Percentiles rank a stretch among this genome's conserved stretches.
Evolutionary conservation across 2,797 vertebrate genomes (phyloP).

Genomic region (Poeciliopsis presidionis): DNA sequence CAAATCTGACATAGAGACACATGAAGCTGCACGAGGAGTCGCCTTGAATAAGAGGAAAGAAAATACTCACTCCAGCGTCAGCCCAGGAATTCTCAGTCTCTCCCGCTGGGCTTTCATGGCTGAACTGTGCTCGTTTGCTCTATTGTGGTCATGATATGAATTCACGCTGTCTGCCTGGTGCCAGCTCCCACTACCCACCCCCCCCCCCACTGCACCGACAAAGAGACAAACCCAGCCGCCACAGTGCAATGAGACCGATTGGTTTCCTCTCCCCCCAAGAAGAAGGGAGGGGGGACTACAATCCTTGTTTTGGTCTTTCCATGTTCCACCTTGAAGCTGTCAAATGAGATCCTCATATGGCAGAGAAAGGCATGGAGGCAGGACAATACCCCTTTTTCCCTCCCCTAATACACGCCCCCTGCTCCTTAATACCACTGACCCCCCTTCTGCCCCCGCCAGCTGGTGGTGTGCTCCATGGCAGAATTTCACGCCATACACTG

Average conservation of each 20-base stretch:
- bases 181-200: constrained; percentile 76
- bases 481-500: constrained; percentile 50
- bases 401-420: constrained; percentile 72
- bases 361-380: constrained; percentile 78
- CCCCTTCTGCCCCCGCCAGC: constrained; percentile 56
- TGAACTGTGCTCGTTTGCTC: constrained; percentile 86
- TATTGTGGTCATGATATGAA: constrained; percentile 93
- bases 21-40: constrained; percentile 51
- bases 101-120: constrained; percentile 99
- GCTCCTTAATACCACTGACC: constrained; percentile 49
- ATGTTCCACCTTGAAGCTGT: constrained; percentile 87
- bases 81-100: constrained; percentile 97
- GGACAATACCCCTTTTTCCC: constrained; percentile 76
- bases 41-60: constrained; percentile 75
- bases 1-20: constrained; percentile 58
- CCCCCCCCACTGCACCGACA: constrained; percentile 85
- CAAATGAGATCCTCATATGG: constrained; percentile 82
- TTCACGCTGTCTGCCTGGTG: constrained; percentile 82
- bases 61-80: constrained; percentile 99
- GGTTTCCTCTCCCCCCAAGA: constrained; percentile 42
- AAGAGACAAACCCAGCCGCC: constrained; percentile 88
- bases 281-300: constrained; percentile 41
- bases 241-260: constrained; percentile 83
- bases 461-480: constrained; percentile 66
- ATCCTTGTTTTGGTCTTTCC: constrained; percentile 86